Base-by-base conservation (phyloP, 2,888 invertebrate genomes). In the Metopia argyrocephala region DNA sequence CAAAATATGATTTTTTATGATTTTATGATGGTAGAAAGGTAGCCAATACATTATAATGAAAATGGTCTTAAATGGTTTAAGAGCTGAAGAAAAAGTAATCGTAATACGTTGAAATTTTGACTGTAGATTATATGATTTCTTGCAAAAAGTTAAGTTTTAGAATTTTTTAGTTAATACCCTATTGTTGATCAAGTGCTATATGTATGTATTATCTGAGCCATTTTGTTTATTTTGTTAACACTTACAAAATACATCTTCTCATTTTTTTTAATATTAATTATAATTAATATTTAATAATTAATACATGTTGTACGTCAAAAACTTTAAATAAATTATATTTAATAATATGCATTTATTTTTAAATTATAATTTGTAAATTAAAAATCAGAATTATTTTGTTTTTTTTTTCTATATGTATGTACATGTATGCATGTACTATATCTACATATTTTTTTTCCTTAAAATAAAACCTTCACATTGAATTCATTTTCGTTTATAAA, bases 201-300 rank as follows among this genome's bases (percentile, higher is more conserved):
- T 1, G 9, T 31, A 4, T 38, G 38, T 2, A 38, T 38, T 38
- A n/a, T n/a, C n/a, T 38, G 3, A 15, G 15, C 15, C 12, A 38
- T 38, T 38, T 38, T 31, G 9, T 38, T 38, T 38, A 15, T 38
- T 38, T 38, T 38, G 38, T 12, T 38, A 4, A 56, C 54, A 83
- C 82, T 83, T 82, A 83, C 83, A 82, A 62, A 28, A 75, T 74
- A n/a, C 64, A 54, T 56, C 83, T 81, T 64, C 83, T 83, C 84
- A 84, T 83, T 48, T 82, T 83, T 28, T 21, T 46, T 20, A 38
- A 38, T 38, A n/a, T n/a, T n/a, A n/a, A n/a, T n/a, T n/a, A n/a
- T 31, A 31, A 7, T 31, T 31, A 31, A 31, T 7, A 31, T 38
- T 38, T 4, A 31, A 12, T 31, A 31, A 12, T 31, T 31, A 31